These are phyloP conservation scores for Thymallus thymallus DNA, from an alignment of 2,113 vertebrate genomes.

Conservation along the genomic window DNA sequence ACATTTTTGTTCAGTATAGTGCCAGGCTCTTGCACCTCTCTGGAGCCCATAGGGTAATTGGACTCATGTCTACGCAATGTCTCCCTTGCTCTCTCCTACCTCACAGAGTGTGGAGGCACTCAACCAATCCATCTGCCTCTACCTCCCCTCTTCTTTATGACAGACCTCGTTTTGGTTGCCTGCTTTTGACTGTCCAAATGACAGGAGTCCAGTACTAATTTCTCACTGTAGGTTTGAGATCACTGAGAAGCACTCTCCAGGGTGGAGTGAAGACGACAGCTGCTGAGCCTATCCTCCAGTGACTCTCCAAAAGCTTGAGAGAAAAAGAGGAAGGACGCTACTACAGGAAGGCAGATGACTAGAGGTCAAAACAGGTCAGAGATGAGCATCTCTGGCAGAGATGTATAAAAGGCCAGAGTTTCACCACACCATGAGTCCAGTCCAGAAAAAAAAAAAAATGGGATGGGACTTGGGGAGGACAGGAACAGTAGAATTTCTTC, in stretches of 20 bases:
- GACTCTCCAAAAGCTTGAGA: background rate
- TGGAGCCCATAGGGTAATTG: constrained; percentile 13
- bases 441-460: no score
- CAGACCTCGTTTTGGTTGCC: background rate
- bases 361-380: no score
- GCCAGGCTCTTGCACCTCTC: constrained; percentile 8
- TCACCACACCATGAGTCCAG: no score
- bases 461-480: background rate
- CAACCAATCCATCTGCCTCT: background rate
- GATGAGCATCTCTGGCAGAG: background rate
- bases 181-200: no score
- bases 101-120: background rate
- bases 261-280: background rate
- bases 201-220: no score
- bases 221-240: no score
- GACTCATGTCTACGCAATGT: background rate
- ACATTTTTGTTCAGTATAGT: no score
- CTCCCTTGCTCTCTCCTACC: background rate
- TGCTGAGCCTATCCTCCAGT: background rate
- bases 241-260: no score
- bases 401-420: no score
- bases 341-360: background rate
- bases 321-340: background rate
- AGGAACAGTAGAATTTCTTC: background rate
- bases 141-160: background rate